Evolutionary conservation across 2,113 vertebrate species (phyloP).

Genomic region (Numenius arquata): DNA sequence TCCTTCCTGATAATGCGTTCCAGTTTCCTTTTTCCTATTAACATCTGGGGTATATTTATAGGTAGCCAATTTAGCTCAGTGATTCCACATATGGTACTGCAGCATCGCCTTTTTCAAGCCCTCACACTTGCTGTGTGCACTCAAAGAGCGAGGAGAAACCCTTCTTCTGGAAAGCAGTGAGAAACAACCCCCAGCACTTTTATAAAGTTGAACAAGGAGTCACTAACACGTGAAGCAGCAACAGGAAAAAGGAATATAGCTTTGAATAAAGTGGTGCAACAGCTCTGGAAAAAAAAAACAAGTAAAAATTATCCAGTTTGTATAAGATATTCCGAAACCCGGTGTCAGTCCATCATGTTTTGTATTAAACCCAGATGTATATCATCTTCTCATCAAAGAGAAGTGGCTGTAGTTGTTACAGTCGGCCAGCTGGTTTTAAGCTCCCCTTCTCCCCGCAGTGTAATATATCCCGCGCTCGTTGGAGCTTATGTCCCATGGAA

Average conservation of each 20-base stretch:
- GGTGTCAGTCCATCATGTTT: constrained; percentile 44
- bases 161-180: neutral
- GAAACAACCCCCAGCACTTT: neutral
- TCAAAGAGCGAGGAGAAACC: fast-evolving
- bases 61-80: neutral
- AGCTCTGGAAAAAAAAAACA: neutral
- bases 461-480: constrained; percentile 18
- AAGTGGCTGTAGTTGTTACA: constrained; percentile 54
- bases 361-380: constrained; percentile 78
- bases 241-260: neutral
- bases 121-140: fast-evolving
- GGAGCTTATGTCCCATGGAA: constrained; percentile 29
- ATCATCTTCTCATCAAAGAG: constrained; percentile 66
- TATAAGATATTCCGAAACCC: neutral
- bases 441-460: constrained; percentile 54
- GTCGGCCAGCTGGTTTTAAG: constrained; percentile 62
- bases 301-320: neutral
- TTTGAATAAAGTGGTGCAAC: neutral
- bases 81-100: neutral
- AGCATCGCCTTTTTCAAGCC: neutral
- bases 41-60: constrained; percentile 35
- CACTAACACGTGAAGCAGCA: neutral
- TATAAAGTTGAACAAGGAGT: neutral
- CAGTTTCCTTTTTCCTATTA: constrained; percentile 1
- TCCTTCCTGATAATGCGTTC: constrained; percentile 21